Evolutionary conservation across 2,888 invertebrate genomes (phyloP).

Genomic region (Synergus laeviventris): DNA sequence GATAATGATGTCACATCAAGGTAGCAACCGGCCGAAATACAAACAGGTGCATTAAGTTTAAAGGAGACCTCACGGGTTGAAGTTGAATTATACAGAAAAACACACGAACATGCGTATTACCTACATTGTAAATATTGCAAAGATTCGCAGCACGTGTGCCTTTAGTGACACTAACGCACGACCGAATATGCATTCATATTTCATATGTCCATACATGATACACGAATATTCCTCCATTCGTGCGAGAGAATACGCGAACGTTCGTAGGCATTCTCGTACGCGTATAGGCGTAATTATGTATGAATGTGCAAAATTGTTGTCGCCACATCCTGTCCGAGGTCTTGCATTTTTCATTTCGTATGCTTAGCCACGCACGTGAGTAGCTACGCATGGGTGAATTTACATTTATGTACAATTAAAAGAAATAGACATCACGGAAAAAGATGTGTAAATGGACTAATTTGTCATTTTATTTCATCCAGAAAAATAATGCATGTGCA

Average conservation of each 20-base stretch:
- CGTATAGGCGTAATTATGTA: slow-evolving; percentile 38
- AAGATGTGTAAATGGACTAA: neutral
- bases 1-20: neutral
- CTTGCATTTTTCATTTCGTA: slow-evolving; percentile 56
- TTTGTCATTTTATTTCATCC: neutral
- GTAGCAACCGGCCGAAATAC: neutral
- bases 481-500: neutral
- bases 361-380: slow-evolving; percentile 35
- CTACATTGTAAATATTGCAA: neutral
- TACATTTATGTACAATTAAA: slow-evolving; percentile 14
- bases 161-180: slow-evolving; percentile 11
- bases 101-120: neutral
- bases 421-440: neutral
- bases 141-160: slow-evolving; percentile 3
- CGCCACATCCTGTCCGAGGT: slow-evolving; percentile 50
- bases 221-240: slow-evolving; percentile 17
- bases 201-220: slow-evolving; percentile 15
- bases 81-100: neutral
- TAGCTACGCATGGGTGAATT: neutral
- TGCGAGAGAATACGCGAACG: slow-evolving; percentile 7
- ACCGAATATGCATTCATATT: slow-evolving; percentile 17
- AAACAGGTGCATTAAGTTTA: slow-evolving; percentile 5
- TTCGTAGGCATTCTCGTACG: neutral
- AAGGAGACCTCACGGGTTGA: neutral
- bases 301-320: slow-evolving; percentile 50